Evolutionary conservation across 1,140 invertebrate genomes (phyloP).

Genomic region (Leptinotarsa lineolata): DNA sequence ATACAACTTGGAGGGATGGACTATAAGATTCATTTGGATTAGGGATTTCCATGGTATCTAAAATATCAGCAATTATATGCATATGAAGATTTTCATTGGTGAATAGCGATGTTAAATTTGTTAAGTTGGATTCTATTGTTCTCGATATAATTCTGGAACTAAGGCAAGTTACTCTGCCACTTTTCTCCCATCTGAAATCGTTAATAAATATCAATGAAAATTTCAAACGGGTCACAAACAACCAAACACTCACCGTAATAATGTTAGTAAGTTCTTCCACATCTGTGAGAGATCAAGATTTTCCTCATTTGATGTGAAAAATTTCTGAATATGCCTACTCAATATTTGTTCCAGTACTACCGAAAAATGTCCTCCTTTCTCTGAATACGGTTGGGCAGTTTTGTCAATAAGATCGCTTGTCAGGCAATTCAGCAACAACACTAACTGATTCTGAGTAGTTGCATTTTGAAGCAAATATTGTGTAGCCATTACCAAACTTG

Average conservation of each 20-base stretch:
- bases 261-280: conserved; percentile 58
- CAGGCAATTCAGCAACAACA: conserved; percentile 61
- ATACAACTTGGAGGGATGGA: conserved; percentile 57
- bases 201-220: not conserved
- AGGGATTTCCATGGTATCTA: conserved; percentile 57
- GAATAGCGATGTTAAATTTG: conserved; percentile 56
- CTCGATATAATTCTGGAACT: conserved; percentile 57
- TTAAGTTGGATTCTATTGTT: conserved; percentile 59
- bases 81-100: conserved; percentile 55
- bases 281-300: conserved; percentile 46
- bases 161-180: conserved; percentile 54
- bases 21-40: conserved; percentile 45
- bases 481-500: conserved; percentile 60
- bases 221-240: not conserved
- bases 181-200: conserved; percentile 60
- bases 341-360: conserved; percentile 59
- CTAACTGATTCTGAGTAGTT: conserved; percentile 59
- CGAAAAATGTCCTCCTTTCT: conserved; percentile 60
- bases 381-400: conserved; percentile 46
- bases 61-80: conserved; percentile 58
- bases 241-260: conserved; percentile 55
- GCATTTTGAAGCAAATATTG: conserved; percentile 62
- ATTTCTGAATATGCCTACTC: conserved; percentile 45
- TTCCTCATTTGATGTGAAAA: conserved; percentile 39
- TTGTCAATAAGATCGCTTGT: conserved; percentile 52